Conservation (phyloP, 2,888 invertebrate species). For the Cinara cedri region DNA sequence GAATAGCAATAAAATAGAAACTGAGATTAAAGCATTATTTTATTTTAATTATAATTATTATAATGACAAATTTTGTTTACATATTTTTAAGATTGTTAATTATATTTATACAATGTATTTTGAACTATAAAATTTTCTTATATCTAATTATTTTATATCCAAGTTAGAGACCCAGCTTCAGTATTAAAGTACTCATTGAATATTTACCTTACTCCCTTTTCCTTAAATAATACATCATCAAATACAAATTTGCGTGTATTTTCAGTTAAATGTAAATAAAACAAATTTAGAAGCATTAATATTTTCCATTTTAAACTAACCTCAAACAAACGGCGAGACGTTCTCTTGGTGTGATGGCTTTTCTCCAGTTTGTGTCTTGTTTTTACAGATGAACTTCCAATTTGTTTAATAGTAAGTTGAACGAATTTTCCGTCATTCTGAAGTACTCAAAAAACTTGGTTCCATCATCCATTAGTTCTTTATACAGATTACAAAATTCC, state of each 20-base stretch:
- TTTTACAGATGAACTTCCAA: constrained; percentile 32
- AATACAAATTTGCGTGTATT: too few relatives aligned
- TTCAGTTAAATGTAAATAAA: too few relatives aligned
- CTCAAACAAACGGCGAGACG: constrained; percentile 29
- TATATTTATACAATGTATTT: constrained; percentile 23
- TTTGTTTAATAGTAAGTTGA: constrained; percentile 35
- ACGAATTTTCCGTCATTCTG: constrained; percentile 37
- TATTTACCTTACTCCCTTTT: constrained; percentile 12
- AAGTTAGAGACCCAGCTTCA: constrained; percentile 25
- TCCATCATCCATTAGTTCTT: constrained; percentile 31
- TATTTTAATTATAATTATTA: constrained; percentile 19
- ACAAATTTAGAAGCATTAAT: too few relatives aligned
- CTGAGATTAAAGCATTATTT: constrained; percentile 5
- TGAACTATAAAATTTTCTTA: constrained; percentile 18
- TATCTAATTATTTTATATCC: constrained; percentile 12
- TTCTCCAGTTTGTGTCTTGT: constrained; percentile 28
- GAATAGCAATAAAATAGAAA: background rate
- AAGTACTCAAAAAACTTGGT: constrained; percentile 42
- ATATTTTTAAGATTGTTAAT: background rate
- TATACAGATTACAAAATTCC: constrained; percentile 32
- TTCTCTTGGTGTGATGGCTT: constrained; percentile 33
- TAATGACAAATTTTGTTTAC: constrained; percentile 5
- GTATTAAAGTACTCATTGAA: constrained; percentile 43
- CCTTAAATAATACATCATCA: too few relatives aligned
- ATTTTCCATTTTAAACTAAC: background rate